Conservation (phyloP, 2,113 vertebrate species). For the Rattus rattus region DNA sequence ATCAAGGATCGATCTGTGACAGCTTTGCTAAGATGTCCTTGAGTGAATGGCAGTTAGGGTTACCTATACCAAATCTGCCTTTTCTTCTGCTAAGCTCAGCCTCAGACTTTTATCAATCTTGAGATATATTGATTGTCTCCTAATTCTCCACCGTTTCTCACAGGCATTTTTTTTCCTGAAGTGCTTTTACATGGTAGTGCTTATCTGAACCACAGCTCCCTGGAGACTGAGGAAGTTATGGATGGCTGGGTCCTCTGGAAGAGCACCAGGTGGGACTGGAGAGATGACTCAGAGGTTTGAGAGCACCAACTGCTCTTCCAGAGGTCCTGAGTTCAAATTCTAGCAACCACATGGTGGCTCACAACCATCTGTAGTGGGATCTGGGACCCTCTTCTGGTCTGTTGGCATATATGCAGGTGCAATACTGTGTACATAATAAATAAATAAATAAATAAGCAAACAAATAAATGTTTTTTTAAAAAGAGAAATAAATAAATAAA, state of each 20-base stretch:
- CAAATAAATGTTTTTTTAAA: too few species aligned
- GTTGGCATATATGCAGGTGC: too few species aligned
- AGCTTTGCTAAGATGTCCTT: not conserved
- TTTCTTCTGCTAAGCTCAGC: not conserved
- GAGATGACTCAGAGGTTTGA: too few species aligned
- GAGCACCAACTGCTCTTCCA: too few species aligned
- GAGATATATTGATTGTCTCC: too few species aligned
- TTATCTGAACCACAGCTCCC: not conserved
- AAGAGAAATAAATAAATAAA: too few species aligned
- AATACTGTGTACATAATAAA: too few species aligned
- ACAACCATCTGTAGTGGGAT: too few species aligned
- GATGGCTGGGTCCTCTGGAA: not conserved
- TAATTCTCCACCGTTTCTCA: not conserved
- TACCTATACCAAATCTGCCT: not conserved
- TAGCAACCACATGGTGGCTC: too few species aligned
- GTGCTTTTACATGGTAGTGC: not conserved
- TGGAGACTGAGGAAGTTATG: not conserved
- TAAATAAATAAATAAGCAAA: too few species aligned
- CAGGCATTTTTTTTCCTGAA: not conserved
- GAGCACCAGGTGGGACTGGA: not conserved
- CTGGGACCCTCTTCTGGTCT: too few species aligned
- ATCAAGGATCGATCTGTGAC: not conserved
- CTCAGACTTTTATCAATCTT: not conserved
- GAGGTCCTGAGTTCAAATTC: too few species aligned
- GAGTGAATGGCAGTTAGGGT: not conserved